phyloP scores from a whole-genome alignment of 1,140 invertebrate species.

The Proales similis region DNA sequence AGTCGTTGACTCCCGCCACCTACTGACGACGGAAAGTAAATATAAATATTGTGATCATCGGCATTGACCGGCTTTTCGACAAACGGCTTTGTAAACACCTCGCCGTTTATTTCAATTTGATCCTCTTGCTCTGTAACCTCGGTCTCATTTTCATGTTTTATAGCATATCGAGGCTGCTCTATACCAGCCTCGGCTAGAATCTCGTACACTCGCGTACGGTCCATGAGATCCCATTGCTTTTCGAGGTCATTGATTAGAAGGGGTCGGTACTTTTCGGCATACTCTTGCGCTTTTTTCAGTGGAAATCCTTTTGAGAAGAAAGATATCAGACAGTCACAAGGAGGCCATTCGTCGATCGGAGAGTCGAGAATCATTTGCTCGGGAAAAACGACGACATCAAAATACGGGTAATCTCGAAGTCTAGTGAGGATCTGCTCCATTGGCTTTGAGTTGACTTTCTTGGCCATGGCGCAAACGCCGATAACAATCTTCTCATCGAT shows the following conservation, averaged over 20 bases:
- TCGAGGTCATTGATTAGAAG: conserved; percentile 97
- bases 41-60: conserved; percentile 99
- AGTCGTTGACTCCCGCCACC: conserved; percentile 87
- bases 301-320: conserved; percentile 98
- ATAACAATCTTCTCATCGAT: conserved; percentile 62
- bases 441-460: conserved; percentile 94
- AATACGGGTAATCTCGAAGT: conserved; percentile 73
- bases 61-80: conserved; percentile 97
- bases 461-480: conserved; percentile 95
- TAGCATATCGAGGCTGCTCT: conserved; percentile 92
- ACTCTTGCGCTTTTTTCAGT: conserved; percentile 92
- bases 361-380: conserved; percentile 59
- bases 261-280: conserved; percentile 83
- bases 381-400: conserved; percentile 39
- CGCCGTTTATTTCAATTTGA: conserved; percentile 85
- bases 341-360: conserved; percentile 93
- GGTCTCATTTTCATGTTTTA: conserved; percentile 73
- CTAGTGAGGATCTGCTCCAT: conserved; percentile 95
- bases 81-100: conserved; percentile 96
- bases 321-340: conserved; percentile 92
- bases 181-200: conserved; percentile 88
- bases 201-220: conserved; percentile 61
- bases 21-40: conserved; percentile 98
- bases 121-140: conserved; percentile 80
- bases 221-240: conserved; percentile 94